These are phyloP conservation scores for Rhopalosiphum maidis DNA, from an alignment of 1,140 invertebrate species.

Conservation along the genomic window DNA sequence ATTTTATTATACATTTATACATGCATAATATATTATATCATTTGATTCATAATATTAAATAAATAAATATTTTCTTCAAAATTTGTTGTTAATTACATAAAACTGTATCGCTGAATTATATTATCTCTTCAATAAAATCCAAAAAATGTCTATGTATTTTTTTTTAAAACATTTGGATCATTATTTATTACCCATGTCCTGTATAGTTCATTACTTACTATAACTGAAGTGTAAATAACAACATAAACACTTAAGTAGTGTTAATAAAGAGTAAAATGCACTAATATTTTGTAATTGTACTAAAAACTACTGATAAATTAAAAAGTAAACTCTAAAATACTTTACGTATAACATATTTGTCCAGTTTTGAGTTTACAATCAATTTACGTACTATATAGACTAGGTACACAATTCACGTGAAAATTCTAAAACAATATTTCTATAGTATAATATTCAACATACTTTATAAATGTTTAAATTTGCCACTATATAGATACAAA, in stretches of 20 bases:
- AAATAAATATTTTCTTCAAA: background rate
- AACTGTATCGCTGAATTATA: background rate
- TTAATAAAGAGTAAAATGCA: background rate
- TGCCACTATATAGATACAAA: background rate
- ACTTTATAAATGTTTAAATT: background rate
- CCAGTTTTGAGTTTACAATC: background rate
- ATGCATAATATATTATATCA: too few relatives aligned
- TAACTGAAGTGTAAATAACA: background rate
- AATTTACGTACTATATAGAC: background rate
- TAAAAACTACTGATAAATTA: background rate
- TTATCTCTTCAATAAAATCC: background rate
- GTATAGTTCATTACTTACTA: too few relatives aligned
- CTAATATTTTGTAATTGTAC: background rate
- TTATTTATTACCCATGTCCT: background rate
- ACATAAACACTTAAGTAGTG: background rate
- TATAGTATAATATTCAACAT: background rate
- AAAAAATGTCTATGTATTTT: too few relatives aligned
- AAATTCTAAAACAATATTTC: background rate
- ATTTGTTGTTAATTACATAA: background rate
- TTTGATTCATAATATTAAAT: background rate
- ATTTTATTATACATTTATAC: background rate
- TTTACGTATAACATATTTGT: background rate
- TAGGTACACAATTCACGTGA: background rate
- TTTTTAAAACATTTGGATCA: too few relatives aligned
- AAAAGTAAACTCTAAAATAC: background rate